These are phyloP conservation scores for Orchesellides sinensis DNA, from an alignment of 2,888 invertebrate species.

Conservation along the genomic window DNA sequence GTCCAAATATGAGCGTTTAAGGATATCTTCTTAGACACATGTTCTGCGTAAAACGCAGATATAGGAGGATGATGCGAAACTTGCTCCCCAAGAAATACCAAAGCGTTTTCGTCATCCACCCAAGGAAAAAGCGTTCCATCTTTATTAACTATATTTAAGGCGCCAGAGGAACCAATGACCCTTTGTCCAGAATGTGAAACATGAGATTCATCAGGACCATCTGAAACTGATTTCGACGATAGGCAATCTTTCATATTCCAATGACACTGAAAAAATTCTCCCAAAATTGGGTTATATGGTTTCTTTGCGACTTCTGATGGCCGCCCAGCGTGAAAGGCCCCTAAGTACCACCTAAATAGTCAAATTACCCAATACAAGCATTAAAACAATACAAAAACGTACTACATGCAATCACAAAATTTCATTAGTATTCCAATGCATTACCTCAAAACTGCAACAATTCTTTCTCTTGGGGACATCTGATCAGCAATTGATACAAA, in stretches of 20 bases:
- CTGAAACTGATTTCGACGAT: conserved; percentile 22
- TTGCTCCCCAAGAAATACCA: conserved; percentile 94
- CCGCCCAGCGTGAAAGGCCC: conserved; percentile 98
- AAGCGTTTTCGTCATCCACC: conserved; percentile 71
- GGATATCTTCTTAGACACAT: conserved; percentile 91
- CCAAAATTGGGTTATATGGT: conserved; percentile 98
- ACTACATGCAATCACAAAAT: not conserved
- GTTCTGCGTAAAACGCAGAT: conserved; percentile 98
- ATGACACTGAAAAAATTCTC: conserved; percentile 95
- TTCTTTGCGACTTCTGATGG: conserved; percentile 98
- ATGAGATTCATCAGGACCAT: conserved; percentile 50
- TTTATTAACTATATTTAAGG: conserved; percentile 91
- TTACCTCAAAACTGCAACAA: conserved; percentile 89
- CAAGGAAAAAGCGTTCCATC: conserved; percentile 70
- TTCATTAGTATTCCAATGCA: too few relatives aligned
- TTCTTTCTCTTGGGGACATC: conserved; percentile 90
- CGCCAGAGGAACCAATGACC: conserved; percentile 76
- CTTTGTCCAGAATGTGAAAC: conserved; percentile 14
- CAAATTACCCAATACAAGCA: not conserved
- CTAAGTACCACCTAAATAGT: conserved; percentile 91
- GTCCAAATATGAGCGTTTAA: conserved; percentile 99
- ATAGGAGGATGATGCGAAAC: conserved; percentile 99
- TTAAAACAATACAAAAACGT: not conserved
- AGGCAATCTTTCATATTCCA: conserved; percentile 82
- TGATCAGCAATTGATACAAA: conserved; percentile 90